These are phyloP conservation scores for Zingel zingel DNA, from an alignment of 2,113 vertebrate genomes.

Conservation along the genomic window DNA sequence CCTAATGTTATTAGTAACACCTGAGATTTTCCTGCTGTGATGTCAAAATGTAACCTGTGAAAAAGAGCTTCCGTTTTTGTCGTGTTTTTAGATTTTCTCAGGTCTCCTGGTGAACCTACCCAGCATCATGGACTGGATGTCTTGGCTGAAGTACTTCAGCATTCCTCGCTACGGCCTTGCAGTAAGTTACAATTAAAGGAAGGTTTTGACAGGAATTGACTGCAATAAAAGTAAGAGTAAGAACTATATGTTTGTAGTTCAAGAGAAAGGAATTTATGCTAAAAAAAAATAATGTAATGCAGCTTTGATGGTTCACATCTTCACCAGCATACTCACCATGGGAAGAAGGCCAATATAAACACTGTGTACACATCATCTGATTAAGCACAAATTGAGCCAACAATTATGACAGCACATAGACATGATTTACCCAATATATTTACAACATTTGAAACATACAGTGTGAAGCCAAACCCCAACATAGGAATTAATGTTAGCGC, in stretches of 20 bases:
- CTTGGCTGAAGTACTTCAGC: slow-evolving; percentile 94
- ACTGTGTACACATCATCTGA: background rate
- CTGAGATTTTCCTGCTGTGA: background rate
- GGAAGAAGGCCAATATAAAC: background rate
- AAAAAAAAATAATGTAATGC: background rate
- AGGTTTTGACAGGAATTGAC: background rate
- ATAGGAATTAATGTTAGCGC: background rate
- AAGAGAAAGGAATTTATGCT: background rate
- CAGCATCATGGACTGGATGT: slow-evolving; percentile 86
- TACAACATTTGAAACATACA: background rate
- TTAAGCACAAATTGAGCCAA: background rate
- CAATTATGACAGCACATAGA: background rate
- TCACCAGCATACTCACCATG: background rate
- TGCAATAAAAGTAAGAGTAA: background rate
- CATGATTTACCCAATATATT: background rate
- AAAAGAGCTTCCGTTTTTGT: background rate
- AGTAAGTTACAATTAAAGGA: slow-evolving; percentile 80
- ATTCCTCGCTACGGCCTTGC: slow-evolving; percentile 91
- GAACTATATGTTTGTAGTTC: background rate
- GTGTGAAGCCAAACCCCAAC: too few relatives aligned
- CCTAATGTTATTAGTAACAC: background rate
- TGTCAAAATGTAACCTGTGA: background rate
- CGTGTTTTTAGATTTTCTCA: slow-evolving; percentile 89
- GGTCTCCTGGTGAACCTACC: slow-evolving; percentile 92
- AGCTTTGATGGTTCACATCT: background rate